A percentile compares a stretch with the other conserved stretches of the same genome.
These are phyloP conservation scores for Anabas testudineus DNA, from an alignment of 2,797 vertebrate genomes.

Conservation along the genomic window DNA sequence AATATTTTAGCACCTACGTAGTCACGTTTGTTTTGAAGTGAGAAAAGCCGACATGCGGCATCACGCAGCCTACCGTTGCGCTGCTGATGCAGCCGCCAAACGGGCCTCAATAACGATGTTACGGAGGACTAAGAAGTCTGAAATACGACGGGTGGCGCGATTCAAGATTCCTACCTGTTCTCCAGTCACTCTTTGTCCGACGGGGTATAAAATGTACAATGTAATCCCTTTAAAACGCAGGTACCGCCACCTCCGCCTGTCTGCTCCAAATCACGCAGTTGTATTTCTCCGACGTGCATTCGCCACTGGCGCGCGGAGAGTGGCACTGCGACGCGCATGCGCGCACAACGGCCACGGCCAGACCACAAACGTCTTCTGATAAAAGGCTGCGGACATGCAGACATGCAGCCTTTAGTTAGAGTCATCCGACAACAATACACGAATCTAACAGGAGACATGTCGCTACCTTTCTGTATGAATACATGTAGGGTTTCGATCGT, in stretches of 20 bases:
- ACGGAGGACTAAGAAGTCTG: background rate
- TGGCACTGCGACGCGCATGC: conserved; percentile 68
- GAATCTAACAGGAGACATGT: background rate
- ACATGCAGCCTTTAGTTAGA: too few relatives aligned
- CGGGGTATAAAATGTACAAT: conserved; percentile 28
- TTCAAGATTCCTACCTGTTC: conserved; percentile 62
- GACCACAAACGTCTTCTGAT: background rate
- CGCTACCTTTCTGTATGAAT: background rate
- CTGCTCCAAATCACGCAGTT: conserved; percentile 81
- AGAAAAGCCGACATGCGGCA: conserved; percentile 78
- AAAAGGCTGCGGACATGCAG: too few relatives aligned
- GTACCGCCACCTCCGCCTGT: conserved; percentile 65
- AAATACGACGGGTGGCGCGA: background rate
- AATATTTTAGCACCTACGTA: conserved; percentile 42
- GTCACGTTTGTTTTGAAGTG: conserved; percentile 83
- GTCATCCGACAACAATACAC: too few relatives aligned
- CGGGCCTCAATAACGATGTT: conserved; percentile 25
- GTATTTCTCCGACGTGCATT: conserved; percentile 74
- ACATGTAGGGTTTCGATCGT: background rate
- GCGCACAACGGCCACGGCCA: background rate
- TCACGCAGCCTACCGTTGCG: conserved; percentile 23
- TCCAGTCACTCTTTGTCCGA: conserved; percentile 63
- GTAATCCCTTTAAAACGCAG: conserved; percentile 52
- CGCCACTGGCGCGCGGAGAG: conserved; percentile 75
- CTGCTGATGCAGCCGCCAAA: conserved; percentile 49